Conservation (phyloP, 2,797 vertebrate genomes). For the Betta splendens region DNA sequence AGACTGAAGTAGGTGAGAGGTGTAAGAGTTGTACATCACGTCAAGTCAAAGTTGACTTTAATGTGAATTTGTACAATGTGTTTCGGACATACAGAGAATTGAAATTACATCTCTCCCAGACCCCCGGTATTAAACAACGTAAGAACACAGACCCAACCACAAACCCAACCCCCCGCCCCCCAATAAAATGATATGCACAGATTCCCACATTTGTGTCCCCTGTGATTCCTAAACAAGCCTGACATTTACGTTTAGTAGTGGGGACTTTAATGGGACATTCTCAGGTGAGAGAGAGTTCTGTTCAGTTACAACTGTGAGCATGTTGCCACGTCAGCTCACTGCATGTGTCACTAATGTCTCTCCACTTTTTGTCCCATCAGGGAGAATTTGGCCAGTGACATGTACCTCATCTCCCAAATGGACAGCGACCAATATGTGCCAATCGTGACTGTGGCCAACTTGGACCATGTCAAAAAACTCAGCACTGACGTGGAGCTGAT, state of each 20-base stretch:
- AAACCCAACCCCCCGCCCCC: no score
- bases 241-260: neutral
- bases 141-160: no score
- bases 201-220: accelerated
- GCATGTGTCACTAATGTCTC: neutral
- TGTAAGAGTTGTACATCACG: neutral
- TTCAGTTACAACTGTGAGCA: neutral
- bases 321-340: neutral
- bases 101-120: no score
- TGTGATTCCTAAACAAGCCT: neutral
- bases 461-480: constrained; percentile 98
- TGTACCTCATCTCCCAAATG: constrained; percentile 99
- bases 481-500: constrained; percentile 97
- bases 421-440: constrained; percentile 99
- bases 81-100: no score
- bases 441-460: constrained; percentile 97
- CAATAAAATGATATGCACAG: no score
- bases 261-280: neutral
- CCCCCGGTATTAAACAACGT: no score
- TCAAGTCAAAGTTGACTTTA: no score
- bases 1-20: neutral
- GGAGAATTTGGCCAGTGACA: constrained; percentile 99
- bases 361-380: constrained; percentile 75
- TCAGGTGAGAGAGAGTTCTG: neutral
- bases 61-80: no score